These are phyloP conservation scores for Lipotes vexillifer DNA, from an alignment of 2,113 vertebrate genomes.

Conservation along the genomic window DNA sequence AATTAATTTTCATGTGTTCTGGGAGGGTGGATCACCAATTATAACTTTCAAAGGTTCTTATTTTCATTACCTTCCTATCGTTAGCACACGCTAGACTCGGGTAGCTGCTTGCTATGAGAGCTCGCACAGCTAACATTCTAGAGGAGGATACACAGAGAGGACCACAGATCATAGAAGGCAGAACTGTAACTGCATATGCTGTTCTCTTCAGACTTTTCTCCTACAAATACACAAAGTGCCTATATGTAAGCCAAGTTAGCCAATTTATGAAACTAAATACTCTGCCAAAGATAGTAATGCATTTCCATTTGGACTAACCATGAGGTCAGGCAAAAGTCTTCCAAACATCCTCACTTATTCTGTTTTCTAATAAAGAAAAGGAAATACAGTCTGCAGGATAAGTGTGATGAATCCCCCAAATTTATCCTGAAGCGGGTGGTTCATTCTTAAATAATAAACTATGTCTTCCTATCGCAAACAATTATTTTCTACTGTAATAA, in stretches of 20 bases:
- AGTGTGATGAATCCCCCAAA: neutral
- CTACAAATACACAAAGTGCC: neutral
- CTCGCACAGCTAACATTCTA: neutral
- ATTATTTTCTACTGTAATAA: neutral
- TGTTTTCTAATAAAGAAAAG: constrained; percentile 11
- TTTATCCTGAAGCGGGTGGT: neutral
- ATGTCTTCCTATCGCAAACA: neutral
- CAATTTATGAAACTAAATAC: constrained; percentile 24
- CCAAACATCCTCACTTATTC: neutral
- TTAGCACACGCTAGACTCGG: neutral
- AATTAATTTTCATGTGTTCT: constrained; percentile 64
- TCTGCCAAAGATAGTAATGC: neutral
- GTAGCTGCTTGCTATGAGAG: neutral
- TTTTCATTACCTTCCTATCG: constrained; percentile 47
- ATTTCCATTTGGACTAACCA: neutral
- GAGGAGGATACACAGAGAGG: neutral
- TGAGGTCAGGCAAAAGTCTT: neutral
- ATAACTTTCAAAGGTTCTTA: constrained; percentile 37
- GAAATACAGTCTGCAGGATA: neutral
- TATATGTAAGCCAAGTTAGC: neutral
- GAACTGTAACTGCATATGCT: constrained; percentile 28
- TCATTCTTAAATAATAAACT: neutral
- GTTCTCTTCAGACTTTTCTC: constrained; percentile 13
- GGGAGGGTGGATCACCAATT: constrained; percentile 57
- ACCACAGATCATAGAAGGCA: constrained; percentile 12